Conservation (phyloP, 2,113 vertebrate genomes). For the Leucosticte australis region DNA sequence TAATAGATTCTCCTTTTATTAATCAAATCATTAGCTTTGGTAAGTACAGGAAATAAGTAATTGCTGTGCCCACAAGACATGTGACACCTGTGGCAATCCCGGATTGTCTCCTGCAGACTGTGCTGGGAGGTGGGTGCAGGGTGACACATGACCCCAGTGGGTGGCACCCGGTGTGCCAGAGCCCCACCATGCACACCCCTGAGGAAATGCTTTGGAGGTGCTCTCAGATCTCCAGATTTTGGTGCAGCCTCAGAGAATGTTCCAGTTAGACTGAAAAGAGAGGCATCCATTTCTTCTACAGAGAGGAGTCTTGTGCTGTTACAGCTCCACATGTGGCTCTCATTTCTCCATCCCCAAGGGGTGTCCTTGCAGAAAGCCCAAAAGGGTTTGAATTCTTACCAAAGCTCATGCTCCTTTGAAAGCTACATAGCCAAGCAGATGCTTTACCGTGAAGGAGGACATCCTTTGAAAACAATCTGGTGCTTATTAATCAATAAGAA, state of each 20-base stretch:
- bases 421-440: neutral
- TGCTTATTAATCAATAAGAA: slow-evolving; percentile 58
- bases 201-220: neutral
- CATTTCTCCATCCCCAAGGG: neutral
- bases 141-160: neutral
- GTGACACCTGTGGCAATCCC: neutral
- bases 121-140: neutral
- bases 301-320: neutral
- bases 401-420: neutral
- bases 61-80: neutral
- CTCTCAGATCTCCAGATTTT: neutral
- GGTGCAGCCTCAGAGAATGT: neutral
- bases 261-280: neutral
- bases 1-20: neutral
- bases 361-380: slow-evolving; percentile 2
- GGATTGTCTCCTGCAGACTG: neutral
- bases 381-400: neutral
- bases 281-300: neutral
- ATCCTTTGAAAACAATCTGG: slow-evolving; percentile 58
- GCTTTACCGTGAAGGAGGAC: slow-evolving; percentile 40
- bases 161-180: neutral
- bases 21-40: neutral
- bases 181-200: neutral
- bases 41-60: neutral
- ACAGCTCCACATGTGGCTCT: neutral